These are phyloP conservation scores for Clarias macrocephalus DNA, from an alignment of 2,113 vertebrate genomes.

Conservation along the genomic window DNA sequence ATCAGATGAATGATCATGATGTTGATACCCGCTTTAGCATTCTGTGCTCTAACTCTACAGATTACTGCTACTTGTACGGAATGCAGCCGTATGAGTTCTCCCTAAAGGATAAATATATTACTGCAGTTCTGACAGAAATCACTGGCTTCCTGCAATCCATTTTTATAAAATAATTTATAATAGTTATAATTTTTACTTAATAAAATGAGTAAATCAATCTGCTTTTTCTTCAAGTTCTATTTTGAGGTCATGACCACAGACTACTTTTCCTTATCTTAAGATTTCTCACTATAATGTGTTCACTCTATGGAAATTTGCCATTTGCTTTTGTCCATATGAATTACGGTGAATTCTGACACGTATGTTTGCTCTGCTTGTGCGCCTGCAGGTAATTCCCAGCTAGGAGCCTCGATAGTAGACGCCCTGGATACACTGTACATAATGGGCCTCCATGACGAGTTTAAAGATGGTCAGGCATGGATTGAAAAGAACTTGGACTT, in stretches of 20 bases:
- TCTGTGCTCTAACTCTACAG: not conserved
- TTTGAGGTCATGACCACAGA: not conserved
- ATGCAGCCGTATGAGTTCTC: not conserved
- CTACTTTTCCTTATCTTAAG: not conserved
- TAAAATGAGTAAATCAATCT: not conserved
- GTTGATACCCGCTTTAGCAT: not conserved
- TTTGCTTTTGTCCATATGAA: not conserved
- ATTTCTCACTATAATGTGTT: not conserved
- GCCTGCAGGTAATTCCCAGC: conserved; percentile 87
- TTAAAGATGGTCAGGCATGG: conserved; percentile 95
- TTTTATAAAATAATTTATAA: not conserved
- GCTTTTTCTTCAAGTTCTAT: not conserved
- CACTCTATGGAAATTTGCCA: too few relatives aligned
- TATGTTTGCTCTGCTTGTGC: conserved; percentile 18
- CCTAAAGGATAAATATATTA: not conserved
- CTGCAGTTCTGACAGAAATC: not conserved
- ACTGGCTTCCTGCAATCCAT: not conserved
- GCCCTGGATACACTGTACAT: conserved; percentile 96
- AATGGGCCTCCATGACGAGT: conserved; percentile 96
- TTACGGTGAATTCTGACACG: not conserved
- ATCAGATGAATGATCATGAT: not conserved
- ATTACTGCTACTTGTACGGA: not conserved
- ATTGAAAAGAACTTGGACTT: conserved; percentile 96
- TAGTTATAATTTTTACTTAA: not conserved
- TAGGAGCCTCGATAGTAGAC: conserved; percentile 96